Evolutionary conservation across 1,140 invertebrate genomes (phyloP).

Genomic region (Alviniconcha marisindica): DNA sequence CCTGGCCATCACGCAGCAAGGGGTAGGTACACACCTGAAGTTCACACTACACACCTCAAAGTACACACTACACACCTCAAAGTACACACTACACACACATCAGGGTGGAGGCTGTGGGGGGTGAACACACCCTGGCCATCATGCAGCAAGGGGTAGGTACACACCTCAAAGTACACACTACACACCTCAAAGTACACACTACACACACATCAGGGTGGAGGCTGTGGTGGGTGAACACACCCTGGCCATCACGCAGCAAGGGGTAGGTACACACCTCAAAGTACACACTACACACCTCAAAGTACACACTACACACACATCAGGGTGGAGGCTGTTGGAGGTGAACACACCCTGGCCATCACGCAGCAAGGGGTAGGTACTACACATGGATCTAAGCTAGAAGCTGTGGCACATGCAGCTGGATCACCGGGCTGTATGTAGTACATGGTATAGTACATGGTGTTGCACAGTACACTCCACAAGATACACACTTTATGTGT

Average conservation of each 20-base stretch:
- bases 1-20: slow-evolving; percentile 86
- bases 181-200: too few species aligned
- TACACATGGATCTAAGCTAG: neutral
- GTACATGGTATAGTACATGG: too few species aligned
- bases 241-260: slow-evolving; percentile 86
- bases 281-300: too few species aligned
- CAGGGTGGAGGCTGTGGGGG: slow-evolving; percentile 77
- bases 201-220: too few species aligned
- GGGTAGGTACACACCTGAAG: slow-evolving; percentile 77
- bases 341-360: slow-evolving; percentile 85
- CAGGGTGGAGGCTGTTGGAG: slow-evolving; percentile 77
- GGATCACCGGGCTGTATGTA: too few species aligned
- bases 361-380: slow-evolving; percentile 85
- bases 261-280: slow-evolving; percentile 77
- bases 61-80: too few species aligned
- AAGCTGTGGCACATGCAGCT: too few species aligned
- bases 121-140: slow-evolving; percentile 85
- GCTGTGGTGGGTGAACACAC: slow-evolving; percentile 83
- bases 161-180: neutral
- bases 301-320: too few species aligned
- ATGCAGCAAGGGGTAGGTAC: slow-evolving; percentile 85
- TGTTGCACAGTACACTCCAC: neutral
- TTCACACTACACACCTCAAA: too few species aligned
- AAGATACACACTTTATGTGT: too few species aligned
- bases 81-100: too few species aligned